A percentile compares a stretch with the other conserved stretches of the same genome.
phyloP scores from a whole-genome alignment of 1,140 invertebrate species.

The Tetragnatha versicolor region DNA sequence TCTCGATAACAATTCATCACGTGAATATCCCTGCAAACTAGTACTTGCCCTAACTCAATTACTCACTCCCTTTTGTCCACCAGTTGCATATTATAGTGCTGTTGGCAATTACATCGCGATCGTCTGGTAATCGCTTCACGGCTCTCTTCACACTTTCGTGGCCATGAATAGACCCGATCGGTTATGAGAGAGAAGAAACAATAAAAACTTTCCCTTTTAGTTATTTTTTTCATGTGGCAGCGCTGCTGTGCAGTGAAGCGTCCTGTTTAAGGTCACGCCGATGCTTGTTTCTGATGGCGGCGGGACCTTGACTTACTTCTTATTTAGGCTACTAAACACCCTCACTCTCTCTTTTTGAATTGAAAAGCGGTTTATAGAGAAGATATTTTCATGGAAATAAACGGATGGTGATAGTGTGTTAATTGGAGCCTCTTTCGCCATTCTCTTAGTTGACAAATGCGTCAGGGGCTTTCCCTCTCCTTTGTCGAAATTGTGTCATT shows the following conservation, averaged over 20 bases:
- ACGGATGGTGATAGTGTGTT: too few species aligned
- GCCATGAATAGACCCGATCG: constrained; percentile 7
- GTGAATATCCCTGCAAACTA: too few species aligned
- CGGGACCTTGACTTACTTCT: constrained; percentile 47
- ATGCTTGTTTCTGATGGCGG: constrained; percentile 10
- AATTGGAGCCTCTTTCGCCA: too few species aligned
- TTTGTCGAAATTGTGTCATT: too few species aligned
- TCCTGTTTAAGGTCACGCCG: constrained; percentile 42
- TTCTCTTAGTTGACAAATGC: too few species aligned
- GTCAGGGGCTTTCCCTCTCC: too few species aligned
- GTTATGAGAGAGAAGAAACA: not conserved
- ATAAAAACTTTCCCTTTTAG: constrained; percentile 27
- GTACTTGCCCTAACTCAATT: too few species aligned
- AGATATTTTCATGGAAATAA: too few species aligned
- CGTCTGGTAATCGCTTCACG: constrained; percentile 32
- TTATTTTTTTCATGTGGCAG: constrained; percentile 20
- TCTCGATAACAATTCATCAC: too few species aligned
- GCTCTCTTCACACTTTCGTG: constrained; percentile 27
- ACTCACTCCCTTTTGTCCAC: too few species aligned
- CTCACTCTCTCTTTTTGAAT: not conserved
- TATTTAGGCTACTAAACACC: constrained; percentile 31
- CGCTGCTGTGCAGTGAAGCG: constrained; percentile 20
- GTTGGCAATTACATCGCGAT: constrained; percentile 2
- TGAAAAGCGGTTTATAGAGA: too few species aligned
- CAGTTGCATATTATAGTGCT: too few species aligned